Evolutionary conservation across 2,888 invertebrate species (phyloP).

Genomic region (Drosophila recens): DNA sequence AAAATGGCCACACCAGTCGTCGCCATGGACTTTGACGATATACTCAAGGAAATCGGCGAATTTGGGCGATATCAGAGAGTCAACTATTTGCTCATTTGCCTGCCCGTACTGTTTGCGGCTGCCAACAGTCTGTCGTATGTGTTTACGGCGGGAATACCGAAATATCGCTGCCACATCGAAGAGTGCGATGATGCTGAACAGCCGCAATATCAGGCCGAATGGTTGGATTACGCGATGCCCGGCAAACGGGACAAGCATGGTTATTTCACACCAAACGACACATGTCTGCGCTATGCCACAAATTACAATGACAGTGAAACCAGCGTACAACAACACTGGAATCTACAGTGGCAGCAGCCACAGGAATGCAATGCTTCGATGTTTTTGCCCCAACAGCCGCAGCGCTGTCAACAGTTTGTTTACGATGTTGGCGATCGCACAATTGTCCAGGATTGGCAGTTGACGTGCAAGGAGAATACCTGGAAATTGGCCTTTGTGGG

Average conservation of each 20-base stretch:
- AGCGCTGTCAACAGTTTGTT: constrained; percentile 86
- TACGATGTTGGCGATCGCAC: constrained; percentile 86
- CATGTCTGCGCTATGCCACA: constrained; percentile 76
- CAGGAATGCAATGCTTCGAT: constrained; percentile 70
- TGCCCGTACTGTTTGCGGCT: constrained; percentile 87
- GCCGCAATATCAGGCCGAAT: constrained; percentile 78
- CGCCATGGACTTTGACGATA: constrained; percentile 87
- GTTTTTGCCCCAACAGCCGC: constrained; percentile 82
- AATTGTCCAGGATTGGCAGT: constrained; percentile 88
- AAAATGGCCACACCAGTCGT: constrained; percentile 32
- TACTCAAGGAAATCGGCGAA: constrained; percentile 87
- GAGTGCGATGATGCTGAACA: constrained; percentile 85
- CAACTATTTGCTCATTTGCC: constrained; percentile 87
- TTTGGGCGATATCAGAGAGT: constrained; percentile 87
- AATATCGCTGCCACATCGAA: constrained; percentile 87
- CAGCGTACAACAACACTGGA: neutral
- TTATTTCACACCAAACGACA: constrained; percentile 76
- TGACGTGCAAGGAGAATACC: constrained; percentile 87
- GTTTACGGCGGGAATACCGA: constrained; percentile 87
- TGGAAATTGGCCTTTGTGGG: constrained; percentile 88
- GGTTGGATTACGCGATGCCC: constrained; percentile 86
- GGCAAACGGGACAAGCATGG: constrained; percentile 75
- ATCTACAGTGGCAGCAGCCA: neutral
- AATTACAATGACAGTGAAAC: constrained; percentile 58
- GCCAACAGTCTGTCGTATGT: constrained; percentile 88